Base-by-base conservation (phyloP, 2,113 vertebrate species). In the Machaerirhynchus nigripectus region DNA sequence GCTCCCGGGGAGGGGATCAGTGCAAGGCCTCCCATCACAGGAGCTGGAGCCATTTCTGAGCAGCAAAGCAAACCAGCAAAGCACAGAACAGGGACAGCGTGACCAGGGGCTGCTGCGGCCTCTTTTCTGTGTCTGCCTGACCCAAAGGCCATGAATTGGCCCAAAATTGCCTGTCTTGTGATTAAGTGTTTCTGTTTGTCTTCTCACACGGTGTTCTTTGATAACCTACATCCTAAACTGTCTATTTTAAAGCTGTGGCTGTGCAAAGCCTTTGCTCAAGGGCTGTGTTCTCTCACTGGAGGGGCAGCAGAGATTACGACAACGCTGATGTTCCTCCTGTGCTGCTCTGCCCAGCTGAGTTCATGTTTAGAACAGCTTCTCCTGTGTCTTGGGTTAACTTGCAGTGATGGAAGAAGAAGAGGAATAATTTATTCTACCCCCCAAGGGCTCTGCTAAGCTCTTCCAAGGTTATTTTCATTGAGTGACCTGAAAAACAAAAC, bases 381-480 rank as follows among this genome's bases (percentile, higher is more conserved):
- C 95, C 76, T n/a, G 28, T 60, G 56, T 86, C 95, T 96, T 74
- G 71, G 79, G 52, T 63, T 91, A 88, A 87, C 74, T 87, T 71
- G 78, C 42, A 84, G 76, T 69, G 74, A 93, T 55, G 90, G 80
- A 93, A 89, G 92, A 78, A 79, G 78, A 57, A 69, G 60, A 91
- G 37, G 85, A 93, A 92, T 78, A 73, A 65, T 87, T 91, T 69
- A 70, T 53, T 89, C 82, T 37, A 69, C 23, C 86, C 88, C 88
- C 60, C 78, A 84, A 87, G 79, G 84, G 84, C 60, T 94, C 78
- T 69, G 52, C 82, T 93, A 91, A 96, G 68, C 69, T 94, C 94
- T 97, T 74, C 93, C 87, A 96, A 95, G 95, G 91, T 96, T 95
- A 92, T 87, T 97, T 84, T 96, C 93, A 93, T 96, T 67, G 93